These are phyloP conservation scores for Ciconia stormi DNA, from an alignment of 2,113 vertebrate genomes.

Conservation along the genomic window DNA sequence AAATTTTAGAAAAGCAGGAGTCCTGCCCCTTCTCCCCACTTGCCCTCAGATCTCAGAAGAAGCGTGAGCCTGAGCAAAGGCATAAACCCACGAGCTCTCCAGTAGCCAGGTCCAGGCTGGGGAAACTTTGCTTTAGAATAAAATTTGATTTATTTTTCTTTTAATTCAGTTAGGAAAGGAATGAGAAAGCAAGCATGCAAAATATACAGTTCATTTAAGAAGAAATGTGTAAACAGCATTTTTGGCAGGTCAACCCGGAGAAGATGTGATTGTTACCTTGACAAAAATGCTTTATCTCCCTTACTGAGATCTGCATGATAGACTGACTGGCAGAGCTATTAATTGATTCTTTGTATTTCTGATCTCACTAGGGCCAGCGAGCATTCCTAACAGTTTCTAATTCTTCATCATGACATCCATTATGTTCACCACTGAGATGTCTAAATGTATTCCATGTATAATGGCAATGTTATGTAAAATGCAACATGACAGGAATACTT, in stretches of 20 bases:
- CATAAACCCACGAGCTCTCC: neutral
- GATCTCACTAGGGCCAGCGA: constrained; percentile 37
- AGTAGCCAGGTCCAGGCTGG: neutral
- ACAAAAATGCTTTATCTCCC: constrained; percentile 49
- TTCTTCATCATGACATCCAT: constrained; percentile 43
- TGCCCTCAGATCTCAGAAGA: neutral
- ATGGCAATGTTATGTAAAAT: constrained; percentile 51
- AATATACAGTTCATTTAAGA: constrained; percentile 15
- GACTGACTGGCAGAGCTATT: constrained; percentile 53
- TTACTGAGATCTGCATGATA: constrained; percentile 22
- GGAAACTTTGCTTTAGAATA: neutral
- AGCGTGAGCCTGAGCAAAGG: neutral
- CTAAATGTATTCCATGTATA: constrained; percentile 12
- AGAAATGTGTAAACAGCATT: neutral
- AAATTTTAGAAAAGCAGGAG: neutral
- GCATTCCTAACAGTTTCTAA: constrained; percentile 32
- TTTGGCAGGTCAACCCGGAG: constrained; percentile 30
- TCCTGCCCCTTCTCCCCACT: neutral
- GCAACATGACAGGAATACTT: constrained; percentile 53
- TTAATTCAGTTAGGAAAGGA: neutral
- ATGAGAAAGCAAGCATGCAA: neutral
- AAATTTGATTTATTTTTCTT: neutral
- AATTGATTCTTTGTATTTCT: constrained; percentile 54
- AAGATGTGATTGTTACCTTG: constrained; percentile 50
- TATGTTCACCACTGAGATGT: constrained; percentile 48